A percentile compares a stretch with the other conserved stretches of the same genome.
These are phyloP conservation scores for Tipula unca DNA, from an alignment of 2,888 invertebrate genomes.

Conservation along the genomic window DNA sequence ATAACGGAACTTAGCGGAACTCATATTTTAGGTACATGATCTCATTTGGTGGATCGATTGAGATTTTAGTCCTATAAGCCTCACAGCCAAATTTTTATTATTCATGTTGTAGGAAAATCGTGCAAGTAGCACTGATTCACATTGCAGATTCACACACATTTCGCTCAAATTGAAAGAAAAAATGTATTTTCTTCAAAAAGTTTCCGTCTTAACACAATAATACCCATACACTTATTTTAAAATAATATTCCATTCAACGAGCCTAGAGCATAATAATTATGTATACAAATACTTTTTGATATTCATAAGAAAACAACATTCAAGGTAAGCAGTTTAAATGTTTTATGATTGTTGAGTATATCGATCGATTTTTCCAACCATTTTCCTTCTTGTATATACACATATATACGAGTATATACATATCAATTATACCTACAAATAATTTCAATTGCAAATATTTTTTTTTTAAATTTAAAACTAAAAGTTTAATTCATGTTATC, in stretches of 20 bases:
- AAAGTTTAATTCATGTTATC: background rate
- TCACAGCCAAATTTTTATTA: too few species aligned
- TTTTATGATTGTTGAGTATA: background rate
- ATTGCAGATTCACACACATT: background rate
- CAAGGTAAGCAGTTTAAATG: background rate
- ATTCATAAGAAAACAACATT: background rate
- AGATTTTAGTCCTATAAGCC: too few species aligned
- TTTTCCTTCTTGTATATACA: background rate
- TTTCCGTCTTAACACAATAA: background rate
- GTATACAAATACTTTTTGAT: background rate
- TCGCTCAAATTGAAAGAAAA: background rate
- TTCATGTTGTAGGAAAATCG: too few species aligned
- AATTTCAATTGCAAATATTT: background rate
- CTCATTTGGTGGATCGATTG: too few species aligned
- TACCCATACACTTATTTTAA: background rate
- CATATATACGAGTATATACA: background rate
- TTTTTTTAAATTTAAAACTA: background rate
- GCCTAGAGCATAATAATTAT: background rate
- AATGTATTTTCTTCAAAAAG: background rate
- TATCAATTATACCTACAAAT: background rate
- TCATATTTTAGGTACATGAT: too few species aligned
- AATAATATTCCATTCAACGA: background rate
- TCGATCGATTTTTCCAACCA: background rate
- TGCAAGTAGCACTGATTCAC: too few species aligned
- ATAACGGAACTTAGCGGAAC: too few species aligned